Conservation (phyloP, 2,797 vertebrate genomes). For the Leptatherina wallacei region DNA sequence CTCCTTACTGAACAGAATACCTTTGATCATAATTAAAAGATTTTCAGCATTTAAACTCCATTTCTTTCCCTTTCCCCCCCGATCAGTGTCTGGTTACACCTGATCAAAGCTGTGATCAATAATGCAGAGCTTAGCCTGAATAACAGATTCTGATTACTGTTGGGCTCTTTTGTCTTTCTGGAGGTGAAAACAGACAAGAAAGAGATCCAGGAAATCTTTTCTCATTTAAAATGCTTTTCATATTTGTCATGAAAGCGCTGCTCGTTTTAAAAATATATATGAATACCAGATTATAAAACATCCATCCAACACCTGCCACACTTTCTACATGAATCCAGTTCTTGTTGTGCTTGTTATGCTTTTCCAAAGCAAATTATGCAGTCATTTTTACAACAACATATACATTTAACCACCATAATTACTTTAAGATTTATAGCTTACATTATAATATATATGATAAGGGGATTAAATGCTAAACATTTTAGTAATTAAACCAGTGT, state of each 20-base stretch:
- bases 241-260: no score
- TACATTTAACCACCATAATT: not conserved
- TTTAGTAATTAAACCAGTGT: no score
- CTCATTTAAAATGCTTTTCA: not conserved
- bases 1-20: slow-evolving; percentile 35
- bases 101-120: slow-evolving; percentile 50
- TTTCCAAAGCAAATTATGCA: not conserved
- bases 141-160: slow-evolving; percentile 23
- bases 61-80: slow-evolving; percentile 1
- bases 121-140: slow-evolving; percentile 22
- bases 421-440: not conserved
- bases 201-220: slow-evolving; percentile 14
- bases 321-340: not conserved
- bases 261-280: not conserved
- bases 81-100: slow-evolving; percentile 14
- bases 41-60: slow-evolving; percentile 25
- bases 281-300: slow-evolving; percentile 4
- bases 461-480: no score
- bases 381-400: not conserved
- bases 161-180: slow-evolving; percentile 14
- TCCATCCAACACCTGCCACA: not conserved
- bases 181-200: slow-evolving; percentile 14
- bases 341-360: not conserved
- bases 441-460: not conserved
- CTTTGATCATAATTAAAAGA: slow-evolving; percentile 58